These are phyloP conservation scores for Erpetoichthys calabaricus DNA, from an alignment of 2,797 vertebrate species.

Conservation along the genomic window DNA sequence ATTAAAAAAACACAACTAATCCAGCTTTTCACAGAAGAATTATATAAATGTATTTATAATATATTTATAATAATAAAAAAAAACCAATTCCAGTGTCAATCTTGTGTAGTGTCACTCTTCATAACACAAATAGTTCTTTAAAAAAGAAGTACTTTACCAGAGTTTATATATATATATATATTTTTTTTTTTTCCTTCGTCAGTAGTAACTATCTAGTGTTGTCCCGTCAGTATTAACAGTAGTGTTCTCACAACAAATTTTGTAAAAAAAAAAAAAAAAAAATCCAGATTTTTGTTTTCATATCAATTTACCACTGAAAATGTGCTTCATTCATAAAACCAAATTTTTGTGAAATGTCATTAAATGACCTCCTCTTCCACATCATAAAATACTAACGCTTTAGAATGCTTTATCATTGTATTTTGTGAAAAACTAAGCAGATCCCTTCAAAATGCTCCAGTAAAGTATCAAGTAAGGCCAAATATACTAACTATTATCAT, in stretches of 20 bases:
- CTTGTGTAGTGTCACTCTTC: slow-evolving; percentile 40
- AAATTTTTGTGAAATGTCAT: too few species aligned
- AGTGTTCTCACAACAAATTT: slow-evolving; percentile 15
- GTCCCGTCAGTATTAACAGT: slow-evolving; percentile 11
- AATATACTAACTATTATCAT: too few species aligned
- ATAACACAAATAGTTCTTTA: slow-evolving; percentile 31
- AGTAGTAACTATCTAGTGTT: slow-evolving; percentile 40
- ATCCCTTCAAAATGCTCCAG: background rate
- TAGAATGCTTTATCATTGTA: slow-evolving; percentile 3
- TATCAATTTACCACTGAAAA: too few species aligned
- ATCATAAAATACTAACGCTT: too few species aligned
- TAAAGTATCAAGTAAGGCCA: background rate
- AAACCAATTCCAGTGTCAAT: slow-evolving; percentile 60
- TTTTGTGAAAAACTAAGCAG: slow-evolving; percentile 4
- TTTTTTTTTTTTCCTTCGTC: slow-evolving; percentile 33
- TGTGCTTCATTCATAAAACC: too few species aligned
- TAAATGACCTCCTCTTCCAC: too few species aligned
- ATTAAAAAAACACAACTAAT: too few species aligned
- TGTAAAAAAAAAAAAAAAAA: background rate
- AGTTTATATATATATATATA: slow-evolving; percentile 11
- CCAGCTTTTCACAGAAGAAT: too few species aligned
- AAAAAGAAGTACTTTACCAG: slow-evolving; percentile 3
- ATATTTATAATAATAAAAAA: slow-evolving; percentile 36
- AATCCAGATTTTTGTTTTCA: background rate
- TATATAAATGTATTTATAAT: slow-evolving; percentile 37